Evolutionary conservation across 37 sponge, comb jelly and placozoan species (phyloP).

Genomic region (Aphrocallistes beatrix): DNA sequence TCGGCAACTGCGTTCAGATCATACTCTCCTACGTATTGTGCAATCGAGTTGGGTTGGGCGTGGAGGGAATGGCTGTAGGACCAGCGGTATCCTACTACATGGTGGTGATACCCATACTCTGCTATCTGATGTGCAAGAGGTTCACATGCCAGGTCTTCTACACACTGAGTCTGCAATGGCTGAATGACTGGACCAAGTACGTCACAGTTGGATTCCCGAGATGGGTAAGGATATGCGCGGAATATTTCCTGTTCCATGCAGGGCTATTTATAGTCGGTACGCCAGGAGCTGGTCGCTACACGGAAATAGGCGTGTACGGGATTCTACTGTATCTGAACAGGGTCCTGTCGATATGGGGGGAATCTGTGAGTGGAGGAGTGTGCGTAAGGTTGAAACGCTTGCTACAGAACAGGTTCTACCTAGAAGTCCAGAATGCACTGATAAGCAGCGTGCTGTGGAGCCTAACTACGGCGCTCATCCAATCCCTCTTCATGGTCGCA

Average conservation of each 20-base stretch:
- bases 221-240: background rate
- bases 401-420: background rate
- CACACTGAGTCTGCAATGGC: background rate
- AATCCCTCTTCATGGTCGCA: background rate
- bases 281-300: background rate
- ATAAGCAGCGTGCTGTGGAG: background rate
- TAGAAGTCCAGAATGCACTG: background rate
- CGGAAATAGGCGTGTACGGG: background rate
- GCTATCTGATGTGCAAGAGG: background rate
- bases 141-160: background rate
- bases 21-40: background rate
- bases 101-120: background rate
- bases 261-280: background rate
- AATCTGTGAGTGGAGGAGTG: background rate
- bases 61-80: background rate
- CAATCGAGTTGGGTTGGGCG: background rate
- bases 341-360: background rate
- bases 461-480: background rate
- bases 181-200: background rate
- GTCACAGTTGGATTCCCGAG: background rate
- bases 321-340: background rate
- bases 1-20: background rate
- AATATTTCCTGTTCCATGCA: background rate
- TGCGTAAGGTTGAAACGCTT: background rate
- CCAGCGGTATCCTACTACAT: background rate